phyloP scores from a whole-genome alignment of 2,113 vertebrate genomes.

The Corapipo altera region DNA sequence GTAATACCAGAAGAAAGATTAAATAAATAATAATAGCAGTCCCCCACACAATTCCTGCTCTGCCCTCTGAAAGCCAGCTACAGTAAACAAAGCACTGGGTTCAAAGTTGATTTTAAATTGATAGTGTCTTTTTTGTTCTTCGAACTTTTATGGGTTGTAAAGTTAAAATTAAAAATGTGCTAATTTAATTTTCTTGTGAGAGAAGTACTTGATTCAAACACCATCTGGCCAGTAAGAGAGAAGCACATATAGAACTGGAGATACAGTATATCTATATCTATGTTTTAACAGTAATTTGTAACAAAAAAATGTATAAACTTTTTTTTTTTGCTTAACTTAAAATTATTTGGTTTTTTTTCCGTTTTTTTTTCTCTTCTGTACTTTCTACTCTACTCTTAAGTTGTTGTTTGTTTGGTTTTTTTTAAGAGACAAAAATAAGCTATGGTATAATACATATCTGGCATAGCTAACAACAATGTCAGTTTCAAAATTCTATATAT shows the following conservation, averaged over 20 bases:
- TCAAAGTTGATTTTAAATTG: constrained; percentile 61
- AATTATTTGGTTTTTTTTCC: neutral
- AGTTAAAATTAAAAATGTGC: constrained; percentile 49
- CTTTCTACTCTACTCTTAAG: neutral
- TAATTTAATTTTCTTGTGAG: constrained; percentile 52
- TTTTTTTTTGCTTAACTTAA: neutral
- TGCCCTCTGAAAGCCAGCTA: constrained; percentile 23
- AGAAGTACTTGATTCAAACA: constrained; percentile 48
- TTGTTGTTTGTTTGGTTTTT: neutral
- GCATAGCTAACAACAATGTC: neutral
- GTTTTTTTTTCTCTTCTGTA: neutral
- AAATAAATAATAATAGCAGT: neutral
- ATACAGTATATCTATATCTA: neutral
- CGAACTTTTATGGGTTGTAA: constrained; percentile 31
- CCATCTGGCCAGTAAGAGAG: neutral
- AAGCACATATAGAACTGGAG: constrained; percentile 3
- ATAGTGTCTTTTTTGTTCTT: constrained; percentile 30
- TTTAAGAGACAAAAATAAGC: neutral
- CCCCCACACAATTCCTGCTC: neutral
- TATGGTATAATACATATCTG: neutral
- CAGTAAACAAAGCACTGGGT: constrained; percentile 30
- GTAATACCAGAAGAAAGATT: neutral
- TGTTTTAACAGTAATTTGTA: neutral
- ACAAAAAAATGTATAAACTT: neutral
- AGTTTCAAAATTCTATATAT: neutral